These are phyloP conservation scores for Sinocyclocheilus grahami DNA, from an alignment of 2,113 vertebrate species.

Conservation along the genomic window DNA sequence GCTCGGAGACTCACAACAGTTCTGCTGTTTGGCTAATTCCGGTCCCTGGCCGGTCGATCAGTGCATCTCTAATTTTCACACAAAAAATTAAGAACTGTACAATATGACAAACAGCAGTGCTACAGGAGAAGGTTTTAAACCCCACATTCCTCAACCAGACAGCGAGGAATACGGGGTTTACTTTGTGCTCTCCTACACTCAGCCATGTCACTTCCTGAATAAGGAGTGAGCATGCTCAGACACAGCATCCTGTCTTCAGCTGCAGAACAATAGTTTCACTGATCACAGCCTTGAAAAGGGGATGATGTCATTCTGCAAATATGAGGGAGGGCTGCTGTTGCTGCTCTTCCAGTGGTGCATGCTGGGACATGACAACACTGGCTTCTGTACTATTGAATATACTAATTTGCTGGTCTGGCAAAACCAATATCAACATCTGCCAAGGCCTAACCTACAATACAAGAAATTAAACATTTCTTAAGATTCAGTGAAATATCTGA, in stretches of 20 bases:
- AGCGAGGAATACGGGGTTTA: neutral
- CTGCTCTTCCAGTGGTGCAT: slow-evolving; percentile 65
- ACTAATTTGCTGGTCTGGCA: neutral
- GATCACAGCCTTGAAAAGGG: slow-evolving; percentile 61
- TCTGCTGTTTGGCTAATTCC: no score
- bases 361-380: slow-evolving; percentile 65
- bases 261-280: slow-evolving; percentile 69
- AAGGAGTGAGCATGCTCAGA: slow-evolving; percentile 32
- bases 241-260: slow-evolving; percentile 41
- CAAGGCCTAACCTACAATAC: neutral
- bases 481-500: neutral
- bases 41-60: no score
- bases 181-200: slow-evolving; percentile 1
- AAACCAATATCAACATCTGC: neutral
- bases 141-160: neutral
- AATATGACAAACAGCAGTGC: neutral
- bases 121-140: neutral
- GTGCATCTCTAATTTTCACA: no score
- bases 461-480: neutral
- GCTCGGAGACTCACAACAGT: no score
- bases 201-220: slow-evolving; percentile 46
- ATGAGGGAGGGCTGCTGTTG: slow-evolving; percentile 63
- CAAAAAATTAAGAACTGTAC: neutral
- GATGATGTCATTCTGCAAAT: slow-evolving; percentile 72
- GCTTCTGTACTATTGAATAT: slow-evolving; percentile 8